phyloP scores from a whole-genome alignment of 2,797 vertebrate genomes.

The Lacerta agilis region DNA sequence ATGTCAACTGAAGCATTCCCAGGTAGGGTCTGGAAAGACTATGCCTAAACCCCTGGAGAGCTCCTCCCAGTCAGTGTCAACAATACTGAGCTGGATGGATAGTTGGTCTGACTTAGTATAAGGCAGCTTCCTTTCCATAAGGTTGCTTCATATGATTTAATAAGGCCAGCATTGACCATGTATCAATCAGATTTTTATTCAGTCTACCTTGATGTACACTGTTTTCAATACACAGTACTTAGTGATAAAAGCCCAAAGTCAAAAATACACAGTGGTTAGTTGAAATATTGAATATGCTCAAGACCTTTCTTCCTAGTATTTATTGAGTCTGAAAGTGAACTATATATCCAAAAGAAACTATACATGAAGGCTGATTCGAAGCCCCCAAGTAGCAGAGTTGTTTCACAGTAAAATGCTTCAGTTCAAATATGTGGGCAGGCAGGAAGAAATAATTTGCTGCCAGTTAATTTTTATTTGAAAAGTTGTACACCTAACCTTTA shows the following conservation, averaged over 20 bases:
- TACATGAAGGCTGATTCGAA: neutral
- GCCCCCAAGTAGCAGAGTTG: neutral
- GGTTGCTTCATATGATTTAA: neutral
- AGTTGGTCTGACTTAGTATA: too few relatives aligned
- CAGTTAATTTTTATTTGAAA: constrained; percentile 23
- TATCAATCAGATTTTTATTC: neutral
- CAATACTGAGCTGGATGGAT: too few relatives aligned
- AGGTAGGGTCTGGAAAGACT: too few relatives aligned
- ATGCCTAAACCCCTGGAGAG: too few relatives aligned
- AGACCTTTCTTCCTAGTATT: neutral
- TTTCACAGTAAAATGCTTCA: constrained; percentile 5
- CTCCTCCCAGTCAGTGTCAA: too few relatives aligned
- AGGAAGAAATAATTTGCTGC: constrained; percentile 21
- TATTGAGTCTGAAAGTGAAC: neutral
- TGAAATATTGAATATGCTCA: neutral
- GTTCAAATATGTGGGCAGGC: constrained; percentile 24
- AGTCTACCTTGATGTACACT: neutral
- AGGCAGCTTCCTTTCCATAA: too few relatives aligned
- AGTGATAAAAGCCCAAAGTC: neutral
- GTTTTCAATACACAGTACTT: neutral
- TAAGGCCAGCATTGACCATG: neutral
- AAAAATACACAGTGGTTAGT: neutral
- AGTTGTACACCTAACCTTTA: constrained; percentile 44
- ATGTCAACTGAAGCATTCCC: too few relatives aligned
- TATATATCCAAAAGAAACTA: neutral